Evolutionary conservation across 2,888 invertebrate species (phyloP).

Genomic region (Hoplodrina ambigua): DNA sequence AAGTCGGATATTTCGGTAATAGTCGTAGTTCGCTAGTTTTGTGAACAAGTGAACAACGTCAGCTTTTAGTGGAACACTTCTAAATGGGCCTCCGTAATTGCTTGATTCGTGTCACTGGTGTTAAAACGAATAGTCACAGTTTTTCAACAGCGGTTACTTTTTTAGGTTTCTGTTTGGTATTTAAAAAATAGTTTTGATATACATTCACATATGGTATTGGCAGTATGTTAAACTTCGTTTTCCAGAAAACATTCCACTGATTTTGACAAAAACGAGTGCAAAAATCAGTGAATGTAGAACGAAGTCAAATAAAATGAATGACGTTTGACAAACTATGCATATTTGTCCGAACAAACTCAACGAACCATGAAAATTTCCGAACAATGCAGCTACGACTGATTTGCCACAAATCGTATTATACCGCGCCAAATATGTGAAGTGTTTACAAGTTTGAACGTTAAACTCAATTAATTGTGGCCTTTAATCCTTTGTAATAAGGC

Average conservation of each 20-base stretch:
- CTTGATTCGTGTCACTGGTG: slow-evolving; percentile 25
- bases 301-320: slow-evolving; percentile 67
- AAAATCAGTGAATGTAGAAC: slow-evolving; percentile 28
- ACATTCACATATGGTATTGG: background rate
- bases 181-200: background rate
- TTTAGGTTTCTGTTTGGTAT: background rate
- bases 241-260: slow-evolving; percentile 35
- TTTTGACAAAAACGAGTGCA: slow-evolving; percentile 13
- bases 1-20: slow-evolving; percentile 46
- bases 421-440: slow-evolving; percentile 69
- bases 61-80: slow-evolving; percentile 44
- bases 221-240: slow-evolving; percentile 5
- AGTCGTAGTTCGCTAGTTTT: slow-evolving; percentile 40
- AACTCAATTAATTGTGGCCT: slow-evolving; percentile 69
- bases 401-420: slow-evolving; percentile 72
- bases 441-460: slow-evolving; percentile 68
- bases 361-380: slow-evolving; percentile 68
- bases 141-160: background rate
- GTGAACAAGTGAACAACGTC: slow-evolving; percentile 32
- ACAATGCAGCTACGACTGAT: slow-evolving; percentile 70
- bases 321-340: slow-evolving; percentile 67
- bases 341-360: slow-evolving; percentile 67
- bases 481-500: slow-evolving; percentile 70
- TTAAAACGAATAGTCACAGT: slow-evolving; percentile 10
- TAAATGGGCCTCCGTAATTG: slow-evolving; percentile 45